Evolutionary conservation across 2,888 invertebrate genomes (phyloP).

Genomic region (Disparrhopalites patrizii): DNA sequence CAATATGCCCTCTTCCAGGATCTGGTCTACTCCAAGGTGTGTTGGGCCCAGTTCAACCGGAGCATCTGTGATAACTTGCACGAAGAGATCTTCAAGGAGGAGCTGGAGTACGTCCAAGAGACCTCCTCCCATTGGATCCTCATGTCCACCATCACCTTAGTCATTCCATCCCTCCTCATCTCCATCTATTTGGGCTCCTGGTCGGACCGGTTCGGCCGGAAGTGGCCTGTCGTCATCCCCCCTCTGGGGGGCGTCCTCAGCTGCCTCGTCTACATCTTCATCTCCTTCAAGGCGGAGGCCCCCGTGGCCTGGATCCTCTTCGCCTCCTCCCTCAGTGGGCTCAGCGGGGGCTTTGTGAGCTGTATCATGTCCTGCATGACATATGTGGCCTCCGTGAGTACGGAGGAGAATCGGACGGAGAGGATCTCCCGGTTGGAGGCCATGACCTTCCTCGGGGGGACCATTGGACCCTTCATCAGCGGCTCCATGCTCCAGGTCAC

Average conservation of each 20-base stretch:
- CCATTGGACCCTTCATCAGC: conserved; percentile 52
- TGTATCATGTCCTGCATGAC: conserved; percentile 52
- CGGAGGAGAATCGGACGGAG: conserved; percentile 50
- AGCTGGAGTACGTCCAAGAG: conserved; percentile 48
- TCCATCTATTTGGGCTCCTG: conserved; percentile 49
- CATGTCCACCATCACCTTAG: conserved; percentile 49
- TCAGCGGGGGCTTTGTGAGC: conserved; percentile 53
- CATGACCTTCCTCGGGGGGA: conserved; percentile 53
- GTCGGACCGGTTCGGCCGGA: conserved; percentile 53
- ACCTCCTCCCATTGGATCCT: conserved; percentile 50
- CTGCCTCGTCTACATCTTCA: conserved; percentile 50
- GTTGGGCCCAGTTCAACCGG: conserved; percentile 41
- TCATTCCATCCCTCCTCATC: conserved; percentile 49
- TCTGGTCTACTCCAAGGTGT: conserved; percentile 52
- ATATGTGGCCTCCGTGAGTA: conserved; percentile 52
- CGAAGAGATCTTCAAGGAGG: conserved; percentile 35
- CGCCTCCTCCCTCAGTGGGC: conserved; percentile 52
- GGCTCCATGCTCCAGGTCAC: conserved; percentile 51
- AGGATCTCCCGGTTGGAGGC: conserved; percentile 54
- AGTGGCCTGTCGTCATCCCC: conserved; percentile 53
- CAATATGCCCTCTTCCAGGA: conserved; percentile 53
- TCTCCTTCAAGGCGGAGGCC: conserved; percentile 49
- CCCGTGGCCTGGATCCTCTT: conserved; percentile 51
- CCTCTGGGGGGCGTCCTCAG: conserved; percentile 51
- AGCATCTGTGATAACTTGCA: conserved; percentile 46